Conservation (phyloP, 2,888 invertebrate genomes). For the Galerucella calmariensis region DNA sequence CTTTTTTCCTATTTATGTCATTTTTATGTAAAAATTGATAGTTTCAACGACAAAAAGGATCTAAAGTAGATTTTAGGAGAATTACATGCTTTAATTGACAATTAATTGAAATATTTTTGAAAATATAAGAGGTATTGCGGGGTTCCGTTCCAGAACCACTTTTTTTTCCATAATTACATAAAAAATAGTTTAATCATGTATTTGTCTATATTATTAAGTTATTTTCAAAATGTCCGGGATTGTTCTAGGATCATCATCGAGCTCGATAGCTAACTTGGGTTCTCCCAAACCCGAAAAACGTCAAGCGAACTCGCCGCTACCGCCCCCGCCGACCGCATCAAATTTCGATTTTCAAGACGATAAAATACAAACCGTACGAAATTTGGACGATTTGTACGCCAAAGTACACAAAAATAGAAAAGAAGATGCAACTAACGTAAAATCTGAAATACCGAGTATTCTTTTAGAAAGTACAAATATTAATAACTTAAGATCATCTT, state of each 20-base stretch:
- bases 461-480: conserved; percentile 33
- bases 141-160: not conserved
- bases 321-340: conserved; percentile 77
- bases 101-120: not conserved
- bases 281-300: conserved; percentile 91
- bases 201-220: not conserved
- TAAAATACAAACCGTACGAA: conserved; percentile 63
- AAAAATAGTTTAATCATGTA: not conserved
- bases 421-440: conserved; percentile 45
- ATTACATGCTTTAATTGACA: too few relatives aligned
- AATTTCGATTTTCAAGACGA: conserved; percentile 64
- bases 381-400: conserved; percentile 90
- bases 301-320: conserved; percentile 88
- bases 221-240: not conserved
- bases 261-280: conserved; percentile 69
- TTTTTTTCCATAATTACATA: not conserved
- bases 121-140: not conserved
- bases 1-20: too few relatives aligned
- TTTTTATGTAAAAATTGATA: too few relatives aligned
- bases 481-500: conserved; percentile 25
- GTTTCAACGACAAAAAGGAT: too few relatives aligned
- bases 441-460: conserved; percentile 35
- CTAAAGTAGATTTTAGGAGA: too few relatives aligned
- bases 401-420: conserved; percentile 79
- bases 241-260: conserved; percentile 75